Evolutionary conservation across 2,113 vertebrate genomes (phyloP), one percentile per base, ranked within the genome.

Genomic region (Proterorhinus semilunaris): DNA sequence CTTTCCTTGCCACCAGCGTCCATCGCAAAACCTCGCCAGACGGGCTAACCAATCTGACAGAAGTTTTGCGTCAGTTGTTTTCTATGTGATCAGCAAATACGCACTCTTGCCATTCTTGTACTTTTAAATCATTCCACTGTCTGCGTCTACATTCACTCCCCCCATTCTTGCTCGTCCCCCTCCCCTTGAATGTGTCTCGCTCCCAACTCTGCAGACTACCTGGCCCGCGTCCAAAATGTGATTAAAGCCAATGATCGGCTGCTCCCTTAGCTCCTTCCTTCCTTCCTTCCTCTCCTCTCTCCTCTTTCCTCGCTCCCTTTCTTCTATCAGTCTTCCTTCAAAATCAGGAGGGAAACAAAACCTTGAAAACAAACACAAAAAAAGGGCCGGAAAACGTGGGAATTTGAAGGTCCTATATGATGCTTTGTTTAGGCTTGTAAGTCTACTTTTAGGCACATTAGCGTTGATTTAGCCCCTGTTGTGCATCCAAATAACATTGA

Each of bases 171-270:
- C 54, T 64, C 51, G 66, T 73, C 72, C 73, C 74, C 77, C 59
- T 74, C 85, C 75, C 76, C 83, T 62, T 82, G 75, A 81, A 81
- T 86, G 71, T 79, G 78, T 88, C 86, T 86, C 70, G 74, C 88
- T 86, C 82, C 78, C 82, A 36, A 84, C 92, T 94, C 92, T 91
- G 92, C 94, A 95, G 94, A 96, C 94, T 95, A 95, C 94, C 94
- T 98, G 96, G 96, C 95, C 90, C 92, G 91, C 91, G 92, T 96
- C 96, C 96, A 98, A 95, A 95, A 95, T 95, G 95, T 95, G 95
- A 96, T 98, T 97, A 98, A 98, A 96, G 95, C 93, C 96, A 96
- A 95, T 96, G 95, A 97, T 96, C 95, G 96, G 95, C 94, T 95
- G 95, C 94, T 95, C 94, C 94, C 87, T 94, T 93, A 93, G 85